These are phyloP conservation scores for Orussus abietinus DNA, from an alignment of 1,140 invertebrate species.

Conservation along the genomic window DNA sequence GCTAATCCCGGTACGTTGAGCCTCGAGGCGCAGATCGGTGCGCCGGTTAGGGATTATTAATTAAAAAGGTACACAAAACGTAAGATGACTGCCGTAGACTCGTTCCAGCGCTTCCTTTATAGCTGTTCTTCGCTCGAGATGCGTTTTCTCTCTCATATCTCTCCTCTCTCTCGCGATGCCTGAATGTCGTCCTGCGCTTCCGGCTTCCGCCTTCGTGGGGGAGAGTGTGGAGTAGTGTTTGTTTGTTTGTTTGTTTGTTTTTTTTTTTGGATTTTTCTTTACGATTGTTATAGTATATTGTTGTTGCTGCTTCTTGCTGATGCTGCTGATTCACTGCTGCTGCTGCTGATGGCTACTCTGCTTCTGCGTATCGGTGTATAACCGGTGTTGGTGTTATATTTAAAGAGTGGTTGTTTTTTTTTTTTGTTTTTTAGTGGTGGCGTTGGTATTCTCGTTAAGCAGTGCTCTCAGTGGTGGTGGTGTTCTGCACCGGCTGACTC, in stretches of 20 bases:
- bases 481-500: constrained; percentile 55
- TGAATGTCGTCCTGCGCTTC: too few relatives aligned
- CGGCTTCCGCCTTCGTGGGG: constrained; percentile 30
- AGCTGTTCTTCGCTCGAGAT: too few relatives aligned
- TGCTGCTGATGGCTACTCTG: constrained; percentile 19
- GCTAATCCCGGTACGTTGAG: too few relatives aligned
- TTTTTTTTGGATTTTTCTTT: constrained; percentile 37
- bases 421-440: constrained; percentile 21
- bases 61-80: too few relatives aligned
- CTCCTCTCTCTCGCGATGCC: too few relatives aligned
- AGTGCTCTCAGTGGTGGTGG: constrained; percentile 57
- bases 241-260: constrained; percentile 30
- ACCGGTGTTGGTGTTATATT: constrained; percentile 39
- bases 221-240: constrained; percentile 41
- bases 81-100: too few relatives aligned
- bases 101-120: too few relatives aligned
- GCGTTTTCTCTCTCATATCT: too few relatives aligned
- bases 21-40: too few relatives aligned
- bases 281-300: constrained; percentile 37
- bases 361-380: constrained; percentile 29
- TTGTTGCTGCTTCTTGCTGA: constrained; percentile 31
- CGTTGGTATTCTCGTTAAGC: constrained; percentile 46
- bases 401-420: constrained; percentile 15
- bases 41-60: too few relatives aligned
- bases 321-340: constrained; percentile 25